phyloP scores from a whole-genome alignment of 2,797 vertebrate genomes.

The Phoebastria nigripes region DNA sequence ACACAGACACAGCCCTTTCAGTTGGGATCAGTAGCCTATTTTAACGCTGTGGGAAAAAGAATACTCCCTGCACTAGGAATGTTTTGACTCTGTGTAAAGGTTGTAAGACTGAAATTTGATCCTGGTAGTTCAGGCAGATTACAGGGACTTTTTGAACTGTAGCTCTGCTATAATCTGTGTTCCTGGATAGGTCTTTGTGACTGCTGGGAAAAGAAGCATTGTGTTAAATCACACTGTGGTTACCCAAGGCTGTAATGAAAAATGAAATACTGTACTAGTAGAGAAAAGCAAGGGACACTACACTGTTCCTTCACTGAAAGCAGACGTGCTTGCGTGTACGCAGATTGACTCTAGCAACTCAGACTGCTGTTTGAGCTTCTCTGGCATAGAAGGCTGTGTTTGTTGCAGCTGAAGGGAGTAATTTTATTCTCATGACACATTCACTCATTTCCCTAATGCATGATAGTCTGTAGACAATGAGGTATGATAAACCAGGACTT shows the following conservation, averaged over 20 bases:
- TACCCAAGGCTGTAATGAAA: neutral
- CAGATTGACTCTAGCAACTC: neutral
- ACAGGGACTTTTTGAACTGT: neutral
- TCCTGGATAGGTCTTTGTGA: neutral
- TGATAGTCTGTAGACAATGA: neutral
- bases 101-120: neutral
- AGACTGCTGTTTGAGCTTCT: neutral
- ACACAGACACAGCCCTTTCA: neutral
- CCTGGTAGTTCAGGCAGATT: neutral
- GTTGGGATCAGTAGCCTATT: neutral
- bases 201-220: neutral
- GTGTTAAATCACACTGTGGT: neutral
- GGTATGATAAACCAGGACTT: neutral
- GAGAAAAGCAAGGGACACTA: neutral
- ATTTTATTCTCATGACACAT: neutral
- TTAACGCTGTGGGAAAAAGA: neutral
- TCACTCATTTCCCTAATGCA: neutral
- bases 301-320: neutral
- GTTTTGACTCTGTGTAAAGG: neutral
- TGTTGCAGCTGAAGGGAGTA: neutral
- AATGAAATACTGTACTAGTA: neutral
- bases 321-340: neutral
- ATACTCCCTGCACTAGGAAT: neutral
- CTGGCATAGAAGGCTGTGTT: neutral
- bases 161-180: neutral